Conservation (phyloP, 2,888 invertebrate genomes). For the Piscicola geometra region DNA sequence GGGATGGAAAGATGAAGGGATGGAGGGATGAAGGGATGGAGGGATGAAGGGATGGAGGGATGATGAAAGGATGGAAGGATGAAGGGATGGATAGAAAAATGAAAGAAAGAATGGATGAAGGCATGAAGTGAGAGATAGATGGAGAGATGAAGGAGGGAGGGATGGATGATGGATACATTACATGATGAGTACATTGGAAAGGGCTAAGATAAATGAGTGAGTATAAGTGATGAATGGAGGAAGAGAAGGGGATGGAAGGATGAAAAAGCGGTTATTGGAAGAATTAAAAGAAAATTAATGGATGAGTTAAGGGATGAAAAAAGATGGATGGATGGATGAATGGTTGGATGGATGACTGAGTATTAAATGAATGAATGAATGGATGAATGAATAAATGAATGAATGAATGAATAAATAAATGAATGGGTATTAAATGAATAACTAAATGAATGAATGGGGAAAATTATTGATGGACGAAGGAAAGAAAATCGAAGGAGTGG, state of each 20-base stretch:
- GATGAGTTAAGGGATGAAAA: neutral
- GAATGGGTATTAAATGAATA: too few relatives aligned
- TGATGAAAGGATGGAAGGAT: neutral
- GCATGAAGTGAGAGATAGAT: neutral
- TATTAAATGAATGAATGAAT: neutral
- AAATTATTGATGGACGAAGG: too few relatives aligned
- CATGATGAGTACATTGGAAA: neutral
- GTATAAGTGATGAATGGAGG: neutral
- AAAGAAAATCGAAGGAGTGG: too few relatives aligned
- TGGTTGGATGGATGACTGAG: slow-evolving; percentile 12
- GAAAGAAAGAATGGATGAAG: slow-evolving; percentile 11
- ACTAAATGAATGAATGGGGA: too few relatives aligned
- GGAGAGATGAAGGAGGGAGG: slow-evolving; percentile 10
- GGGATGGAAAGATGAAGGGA: neutral
- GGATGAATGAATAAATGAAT: neutral
- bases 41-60: neutral
- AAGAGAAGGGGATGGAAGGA: neutral
- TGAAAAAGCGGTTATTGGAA: neutral
- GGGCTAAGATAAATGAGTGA: neutral
- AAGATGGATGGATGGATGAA: neutral
- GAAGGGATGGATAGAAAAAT: neutral
- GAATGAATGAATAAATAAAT: too few relatives aligned
- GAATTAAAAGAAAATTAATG: neutral
- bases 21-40: neutral
- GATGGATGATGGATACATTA: neutral